These are phyloP conservation scores for Heliothis virescens DNA, from an alignment of 1,140 invertebrate species.

Conservation along the genomic window DNA sequence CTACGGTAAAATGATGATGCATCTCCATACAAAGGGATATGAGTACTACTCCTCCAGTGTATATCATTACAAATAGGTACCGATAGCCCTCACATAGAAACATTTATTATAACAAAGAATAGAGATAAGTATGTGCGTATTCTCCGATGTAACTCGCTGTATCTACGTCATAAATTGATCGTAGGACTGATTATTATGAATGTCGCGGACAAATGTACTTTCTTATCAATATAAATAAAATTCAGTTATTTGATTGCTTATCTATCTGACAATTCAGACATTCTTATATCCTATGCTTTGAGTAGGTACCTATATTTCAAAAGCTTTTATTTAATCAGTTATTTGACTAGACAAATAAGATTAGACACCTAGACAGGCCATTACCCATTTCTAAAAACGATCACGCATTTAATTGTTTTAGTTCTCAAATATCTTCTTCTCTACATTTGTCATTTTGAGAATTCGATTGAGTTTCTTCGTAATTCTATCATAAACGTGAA, in stretches of 20 bases:
- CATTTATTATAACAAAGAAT: slow-evolving; percentile 7
- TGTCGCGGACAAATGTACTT: slow-evolving; percentile 1
- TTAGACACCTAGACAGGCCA: background rate
- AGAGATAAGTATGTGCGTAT: slow-evolving; percentile 20
- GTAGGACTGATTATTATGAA: slow-evolving; percentile 30
- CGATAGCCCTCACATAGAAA: background rate
- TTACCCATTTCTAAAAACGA: too few species aligned
- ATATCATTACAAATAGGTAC: background rate
- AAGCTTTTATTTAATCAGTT: too few species aligned
- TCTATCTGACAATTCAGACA: background rate
- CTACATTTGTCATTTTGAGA: too few species aligned
- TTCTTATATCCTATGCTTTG: background rate
- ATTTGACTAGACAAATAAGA: background rate
- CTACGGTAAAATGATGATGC: slow-evolving; percentile 22
- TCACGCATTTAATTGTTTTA: too few species aligned
- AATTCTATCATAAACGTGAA: background rate
- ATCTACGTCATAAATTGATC: slow-evolving; percentile 33
- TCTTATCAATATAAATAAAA: slow-evolving; percentile 32
- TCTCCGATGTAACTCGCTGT: background rate
- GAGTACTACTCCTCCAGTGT: background rate
- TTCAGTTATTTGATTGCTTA: slow-evolving; percentile 16
- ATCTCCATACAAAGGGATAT: slow-evolving; percentile 1
- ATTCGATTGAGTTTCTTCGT: background rate
- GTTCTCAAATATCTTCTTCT: too few species aligned
- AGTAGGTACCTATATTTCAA: too few species aligned